Evolutionary conservation across 2,888 invertebrate species (phyloP).

Genomic region (Theodoxus fluviatilis): DNA sequence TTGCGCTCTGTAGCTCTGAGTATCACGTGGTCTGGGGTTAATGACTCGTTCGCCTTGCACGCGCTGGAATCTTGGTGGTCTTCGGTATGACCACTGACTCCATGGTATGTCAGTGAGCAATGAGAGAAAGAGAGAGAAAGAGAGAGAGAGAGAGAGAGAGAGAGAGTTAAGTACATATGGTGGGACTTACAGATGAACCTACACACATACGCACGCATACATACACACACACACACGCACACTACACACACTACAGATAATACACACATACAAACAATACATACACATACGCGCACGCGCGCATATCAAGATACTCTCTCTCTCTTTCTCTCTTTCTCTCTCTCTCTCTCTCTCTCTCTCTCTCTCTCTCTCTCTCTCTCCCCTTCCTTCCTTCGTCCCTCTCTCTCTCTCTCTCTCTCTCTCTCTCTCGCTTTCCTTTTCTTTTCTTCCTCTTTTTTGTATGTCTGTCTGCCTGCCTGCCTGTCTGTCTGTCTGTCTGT

Average conservation of each 20-base stretch:
- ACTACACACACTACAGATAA: too few relatives aligned
- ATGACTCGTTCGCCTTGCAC: too few relatives aligned
- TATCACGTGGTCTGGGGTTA: too few relatives aligned
- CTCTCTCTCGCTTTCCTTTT: neutral
- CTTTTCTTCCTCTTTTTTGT: neutral
- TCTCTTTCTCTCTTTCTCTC: conserved; percentile 6
- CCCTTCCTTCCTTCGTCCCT: neutral
- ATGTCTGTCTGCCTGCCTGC: neutral
- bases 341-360: neutral
- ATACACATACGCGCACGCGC: neutral
- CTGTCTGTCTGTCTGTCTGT: too few relatives aligned
- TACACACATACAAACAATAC: neutral
- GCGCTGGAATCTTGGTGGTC: too few relatives aligned
- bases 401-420: conserved; percentile 2
- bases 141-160: conserved; percentile 4
- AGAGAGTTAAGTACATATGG: neutral
- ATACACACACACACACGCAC: neutral
- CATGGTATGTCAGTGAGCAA: too few relatives aligned
- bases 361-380: neutral
- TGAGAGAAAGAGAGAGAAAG: too few relatives aligned
- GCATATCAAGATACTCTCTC: neutral
- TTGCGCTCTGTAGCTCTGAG: too few relatives aligned
- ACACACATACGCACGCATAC: neutral
- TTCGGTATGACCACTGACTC: too few relatives aligned
- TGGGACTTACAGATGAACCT: neutral